Evolutionary conservation across 2,113 vertebrate species (phyloP), one percentile per base, ranked within the genome.

Genomic region (Apodemus speciosus): DNA sequence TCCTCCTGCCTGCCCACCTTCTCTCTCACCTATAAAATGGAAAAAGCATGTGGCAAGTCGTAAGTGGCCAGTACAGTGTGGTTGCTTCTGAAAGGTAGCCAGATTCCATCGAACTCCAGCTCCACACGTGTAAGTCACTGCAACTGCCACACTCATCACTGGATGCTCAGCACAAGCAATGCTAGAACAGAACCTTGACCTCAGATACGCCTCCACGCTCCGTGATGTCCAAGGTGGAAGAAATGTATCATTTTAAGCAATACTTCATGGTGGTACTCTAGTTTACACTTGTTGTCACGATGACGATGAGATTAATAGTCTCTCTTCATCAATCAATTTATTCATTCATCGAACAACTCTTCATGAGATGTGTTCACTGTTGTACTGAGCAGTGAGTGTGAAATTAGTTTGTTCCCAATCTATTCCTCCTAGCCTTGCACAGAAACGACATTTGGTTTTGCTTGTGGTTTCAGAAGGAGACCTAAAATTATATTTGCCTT

Each of bases 401-500:
- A 96, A 90, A 92, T 96, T 62, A 91, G 79, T 83, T 94, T 88
- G 72, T 77, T 62, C 87, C 60, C 66, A 83, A 58, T 49, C 58
- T 69, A 23, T 95, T 96, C 96, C 71, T 96, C 88, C 88, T 46
- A 85, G 68, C 87, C 81, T 95, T 91, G 80, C 85, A 62, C 56
- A 95, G 73, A 96, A 97, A 93, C 9, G 9, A 77, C 85, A 95
- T 87, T 97, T 94, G 62, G 76, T 90, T 97, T 94, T 91, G 30
- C 81, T 94, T 92, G 60, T 91, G 91, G 85, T 94, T 97, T 95
- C 91, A 56, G 96, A 96, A 92, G 90, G 81, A 96, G 92, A 92
- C 85, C 88, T 95, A 96, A 94, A 96, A 93, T 93, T 95, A 79
- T 97, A 93, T 96, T 97, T 96, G 95, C 95, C 94, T 97, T 96